phyloP scores from a whole-genome alignment of 2,888 invertebrate species.

The Ischnus inquisitorius region DNA sequence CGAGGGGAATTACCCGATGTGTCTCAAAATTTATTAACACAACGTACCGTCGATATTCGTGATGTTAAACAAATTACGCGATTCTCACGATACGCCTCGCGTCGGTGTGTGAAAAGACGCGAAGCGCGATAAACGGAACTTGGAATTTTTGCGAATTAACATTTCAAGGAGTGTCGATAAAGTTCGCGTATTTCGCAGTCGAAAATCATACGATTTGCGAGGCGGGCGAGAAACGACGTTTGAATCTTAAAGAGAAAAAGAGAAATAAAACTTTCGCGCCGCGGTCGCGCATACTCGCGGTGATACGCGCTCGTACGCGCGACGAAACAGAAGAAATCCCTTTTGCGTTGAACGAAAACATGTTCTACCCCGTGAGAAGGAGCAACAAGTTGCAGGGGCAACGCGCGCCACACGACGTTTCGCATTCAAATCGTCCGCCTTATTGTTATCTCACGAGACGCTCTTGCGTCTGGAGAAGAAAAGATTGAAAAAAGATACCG shows the following conservation, averaged over 20 bases:
- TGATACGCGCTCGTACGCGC: neutral
- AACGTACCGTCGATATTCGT: neutral
- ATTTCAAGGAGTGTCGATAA: slow-evolving; percentile 64
- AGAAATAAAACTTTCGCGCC: neutral
- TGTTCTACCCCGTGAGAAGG: slow-evolving; percentile 42
- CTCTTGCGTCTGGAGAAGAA: neutral
- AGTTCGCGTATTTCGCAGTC: slow-evolving; percentile 20
- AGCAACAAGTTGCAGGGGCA: slow-evolving; percentile 54
- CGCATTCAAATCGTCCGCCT: slow-evolving; percentile 79
- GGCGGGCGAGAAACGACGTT: slow-evolving; percentile 85
- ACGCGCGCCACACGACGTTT: slow-evolving; percentile 70
- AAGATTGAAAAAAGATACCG: neutral
- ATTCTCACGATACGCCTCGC: too few species aligned
- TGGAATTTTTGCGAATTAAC: slow-evolving; percentile 55
- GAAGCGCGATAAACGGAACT: slow-evolving; percentile 31
- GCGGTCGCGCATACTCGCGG: slow-evolving; percentile 84
- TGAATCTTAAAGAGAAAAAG: slow-evolving; percentile 59
- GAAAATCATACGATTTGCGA: slow-evolving; percentile 38
- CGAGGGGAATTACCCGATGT: slow-evolving; percentile 39
- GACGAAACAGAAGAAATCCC: slow-evolving; percentile 38
- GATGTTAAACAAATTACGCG: too few species aligned
- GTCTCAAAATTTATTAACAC: slow-evolving; percentile 24
- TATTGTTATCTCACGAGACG: slow-evolving; percentile 75
- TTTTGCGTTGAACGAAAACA: slow-evolving; percentile 72
- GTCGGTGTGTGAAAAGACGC: neutral